Evolutionary conservation across 2,113 vertebrate species (phyloP).

Genomic region (Actenoides hombroni): DNA sequence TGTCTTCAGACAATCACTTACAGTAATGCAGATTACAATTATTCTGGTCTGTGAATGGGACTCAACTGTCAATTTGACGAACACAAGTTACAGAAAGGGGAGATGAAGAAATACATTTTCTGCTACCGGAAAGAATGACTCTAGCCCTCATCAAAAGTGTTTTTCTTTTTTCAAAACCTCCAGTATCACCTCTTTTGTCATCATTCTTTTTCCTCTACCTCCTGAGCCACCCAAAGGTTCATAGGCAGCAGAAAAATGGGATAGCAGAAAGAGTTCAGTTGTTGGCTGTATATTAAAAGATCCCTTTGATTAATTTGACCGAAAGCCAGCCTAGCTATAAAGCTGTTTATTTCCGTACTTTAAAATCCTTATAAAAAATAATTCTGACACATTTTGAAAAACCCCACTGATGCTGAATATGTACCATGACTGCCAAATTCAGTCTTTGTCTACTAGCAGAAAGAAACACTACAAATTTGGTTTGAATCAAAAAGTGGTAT

Average conservation of each 20-base stretch:
- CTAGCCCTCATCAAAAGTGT: accelerated
- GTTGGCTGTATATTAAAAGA: neutral
- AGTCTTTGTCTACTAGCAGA: neutral
- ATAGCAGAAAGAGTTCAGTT: neutral
- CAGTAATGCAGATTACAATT: neutral
- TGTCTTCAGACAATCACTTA: neutral
- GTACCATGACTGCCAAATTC: neutral
- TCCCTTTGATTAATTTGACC: neutral
- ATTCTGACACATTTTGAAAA: neutral
- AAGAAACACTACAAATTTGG: neutral
- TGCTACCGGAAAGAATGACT: neutral
- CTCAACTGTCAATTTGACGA: neutral
- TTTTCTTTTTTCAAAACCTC: neutral
- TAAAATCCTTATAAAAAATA: neutral
- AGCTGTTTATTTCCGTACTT: neutral
- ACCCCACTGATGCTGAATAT: neutral
- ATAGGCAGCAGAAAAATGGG: neutral
- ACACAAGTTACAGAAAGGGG: neutral
- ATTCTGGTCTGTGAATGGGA: neutral
- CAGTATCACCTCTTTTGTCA: neutral
- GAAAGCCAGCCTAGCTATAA: neutral
- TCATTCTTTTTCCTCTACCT: neutral
- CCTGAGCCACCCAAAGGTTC: neutral
- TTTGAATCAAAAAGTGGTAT: neutral
- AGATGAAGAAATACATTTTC: neutral